Evolutionary conservation across 2,888 invertebrate genomes (phyloP), one percentile per base, ranked within the genome.

Genomic region (Parapristionchus giblindavisi): DNA sequence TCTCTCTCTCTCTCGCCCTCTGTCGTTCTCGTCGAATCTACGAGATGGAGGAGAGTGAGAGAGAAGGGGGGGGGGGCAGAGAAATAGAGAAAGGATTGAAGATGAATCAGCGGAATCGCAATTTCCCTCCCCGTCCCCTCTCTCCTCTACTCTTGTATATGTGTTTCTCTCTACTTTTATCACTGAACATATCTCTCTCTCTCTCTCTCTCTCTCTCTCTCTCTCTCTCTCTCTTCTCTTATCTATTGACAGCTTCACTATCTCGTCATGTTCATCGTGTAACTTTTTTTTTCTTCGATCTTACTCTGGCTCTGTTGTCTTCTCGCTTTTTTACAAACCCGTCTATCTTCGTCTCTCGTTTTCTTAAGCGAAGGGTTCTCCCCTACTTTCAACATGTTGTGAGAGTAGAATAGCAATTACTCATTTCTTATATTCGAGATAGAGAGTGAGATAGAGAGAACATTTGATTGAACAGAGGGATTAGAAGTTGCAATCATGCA

Each of bases 121-220:
- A n/a, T n/a, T n/a, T n/a, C n/a, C n/a, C n/a, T 8, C 8, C 56
- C 56, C 21, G 8, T 56, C 56, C 56, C 24, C n/a, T 40, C 54
- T 52, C 70, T 70, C 36, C 63, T 38, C 36, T 38, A 27, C 38
- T 38, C 56, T 54, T 52, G 21, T 14, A 40, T 56, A 24, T 36
- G 52, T 27, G 27, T 71, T 56, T 71, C 54, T 56, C 56, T 40
- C n/a, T n/a, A n/a, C n/a, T 56, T 52, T 56, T 71, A 56, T 68
- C 68, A 8, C 70, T 66, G n/a, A 5, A 54, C 66, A 32, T 34
- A 51, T 71, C 70, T 54, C 70, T 61, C 29, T 17, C 29, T 61
- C 24, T 58, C 58, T 58, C 11, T 8, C 24, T 11, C 58, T 58
- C 58, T 58, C 48, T 21, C 48, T 48, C 48, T 21, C 14, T 14